Conservation (phyloP, 2,797 vertebrate genomes). For the Smutsia temminckii region DNA sequence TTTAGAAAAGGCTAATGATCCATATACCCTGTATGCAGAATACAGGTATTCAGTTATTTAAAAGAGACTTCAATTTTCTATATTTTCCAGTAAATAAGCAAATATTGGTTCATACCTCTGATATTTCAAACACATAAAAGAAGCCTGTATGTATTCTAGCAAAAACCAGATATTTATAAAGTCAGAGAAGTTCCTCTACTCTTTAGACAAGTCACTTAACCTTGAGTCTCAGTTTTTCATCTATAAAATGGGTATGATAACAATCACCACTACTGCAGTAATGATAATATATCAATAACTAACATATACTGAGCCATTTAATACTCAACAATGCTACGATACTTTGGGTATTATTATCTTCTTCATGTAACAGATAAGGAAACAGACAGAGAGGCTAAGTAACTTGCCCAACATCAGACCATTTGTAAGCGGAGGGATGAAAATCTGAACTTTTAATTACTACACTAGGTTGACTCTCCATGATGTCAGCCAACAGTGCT, state of each 20-base stretch:
- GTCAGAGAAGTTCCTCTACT: constrained; percentile 5
- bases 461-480: background rate
- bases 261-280: background rate
- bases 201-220: background rate
- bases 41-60: background rate
- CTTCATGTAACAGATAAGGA: background rate
- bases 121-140: background rate
- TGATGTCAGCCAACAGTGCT: background rate
- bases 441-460: background rate
- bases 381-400: background rate
- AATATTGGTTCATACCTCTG: background rate
- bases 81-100: constrained; percentile 37
- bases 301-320: background rate
- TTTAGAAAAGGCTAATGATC: constrained; percentile 18
- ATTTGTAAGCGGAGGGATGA: background rate
- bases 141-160: background rate
- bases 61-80: constrained; percentile 12
- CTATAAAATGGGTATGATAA: background rate
- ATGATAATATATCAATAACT: background rate
- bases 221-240: background rate
- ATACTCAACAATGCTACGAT: background rate
- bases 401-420: background rate
- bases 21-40: background rate
- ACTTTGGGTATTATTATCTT: background rate
- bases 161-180: background rate